Evolutionary conservation across 1,140 invertebrate species (phyloP).

Genomic region (Cydia amplana): DNA sequence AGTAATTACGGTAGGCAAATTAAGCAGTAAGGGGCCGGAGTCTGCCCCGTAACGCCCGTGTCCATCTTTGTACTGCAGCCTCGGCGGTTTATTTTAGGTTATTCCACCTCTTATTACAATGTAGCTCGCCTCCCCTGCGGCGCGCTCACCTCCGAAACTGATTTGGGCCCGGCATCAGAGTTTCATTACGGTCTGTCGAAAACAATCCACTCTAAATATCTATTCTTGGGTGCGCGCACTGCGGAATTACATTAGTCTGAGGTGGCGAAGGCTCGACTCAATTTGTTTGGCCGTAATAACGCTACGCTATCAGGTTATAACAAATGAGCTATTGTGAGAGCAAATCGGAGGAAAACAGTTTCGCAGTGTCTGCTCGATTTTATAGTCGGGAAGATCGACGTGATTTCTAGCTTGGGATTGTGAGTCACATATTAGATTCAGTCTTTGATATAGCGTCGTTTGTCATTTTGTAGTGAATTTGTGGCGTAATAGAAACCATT

Average conservation of each 20-base stretch:
- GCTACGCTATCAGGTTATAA: slow-evolving; percentile 76
- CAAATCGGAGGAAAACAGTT: slow-evolving; percentile 72
- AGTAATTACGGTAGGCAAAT: slow-evolving; percentile 81
- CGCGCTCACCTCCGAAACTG: slow-evolving; percentile 75
- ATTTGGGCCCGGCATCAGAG: slow-evolving; percentile 75
- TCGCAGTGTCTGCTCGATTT: slow-evolving; percentile 69
- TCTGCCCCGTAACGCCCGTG: slow-evolving; percentile 58
- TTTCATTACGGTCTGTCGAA: slow-evolving; percentile 80
- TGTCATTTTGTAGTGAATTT: slow-evolving; percentile 2
- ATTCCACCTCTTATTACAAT: slow-evolving; percentile 78
- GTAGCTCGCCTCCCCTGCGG: slow-evolving; percentile 74
- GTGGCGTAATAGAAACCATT: slow-evolving; percentile 1
- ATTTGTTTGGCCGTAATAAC: slow-evolving; percentile 79
- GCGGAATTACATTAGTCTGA: slow-evolving; percentile 79
- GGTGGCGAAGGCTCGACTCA: slow-evolving; percentile 78
- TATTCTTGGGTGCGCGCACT: slow-evolving; percentile 77
- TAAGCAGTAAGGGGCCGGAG: slow-evolving; percentile 77
- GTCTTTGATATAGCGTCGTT: neutral
- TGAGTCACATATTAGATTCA: slow-evolving; percentile 39
- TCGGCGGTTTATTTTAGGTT: slow-evolving; percentile 77
- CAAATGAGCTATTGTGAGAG: slow-evolving; percentile 77
- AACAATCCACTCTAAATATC: slow-evolving; percentile 80
- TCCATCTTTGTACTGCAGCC: slow-evolving; percentile 72
- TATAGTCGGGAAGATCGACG: slow-evolving; percentile 48
- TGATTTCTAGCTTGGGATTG: slow-evolving; percentile 44